Conservation (phyloP, 2,888 invertebrate species). For the Pecten maximus region DNA sequence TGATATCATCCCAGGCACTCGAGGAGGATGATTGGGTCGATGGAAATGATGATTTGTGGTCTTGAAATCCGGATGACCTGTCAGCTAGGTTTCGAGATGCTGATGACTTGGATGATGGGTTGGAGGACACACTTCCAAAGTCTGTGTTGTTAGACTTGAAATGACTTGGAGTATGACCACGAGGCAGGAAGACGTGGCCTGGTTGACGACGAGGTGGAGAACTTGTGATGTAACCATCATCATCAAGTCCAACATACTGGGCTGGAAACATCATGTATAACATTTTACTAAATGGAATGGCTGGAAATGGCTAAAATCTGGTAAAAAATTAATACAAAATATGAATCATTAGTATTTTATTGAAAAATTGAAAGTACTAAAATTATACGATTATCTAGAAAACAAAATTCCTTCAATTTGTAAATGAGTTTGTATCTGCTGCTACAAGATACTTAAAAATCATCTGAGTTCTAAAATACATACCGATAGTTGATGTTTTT, state of each 20-base stretch:
- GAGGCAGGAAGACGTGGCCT: neutral
- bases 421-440: too few species aligned
- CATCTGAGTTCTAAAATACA: too few species aligned
- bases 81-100: neutral
- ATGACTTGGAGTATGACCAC: neutral
- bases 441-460: too few species aligned
- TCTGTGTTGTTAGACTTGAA: neutral
- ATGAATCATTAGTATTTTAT: too few species aligned
- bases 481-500: too few species aligned
- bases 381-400: too few species aligned
- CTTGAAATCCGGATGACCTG: neutral
- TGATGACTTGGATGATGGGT: neutral
- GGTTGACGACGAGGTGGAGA: conserved; percentile 31
- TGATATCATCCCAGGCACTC: neutral
- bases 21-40: neutral
- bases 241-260: neutral
- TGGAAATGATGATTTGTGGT: neutral
- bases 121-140: too few species aligned
- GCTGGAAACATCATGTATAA: neutral
- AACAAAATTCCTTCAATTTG: too few species aligned
- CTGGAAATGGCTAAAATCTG: too few species aligned
- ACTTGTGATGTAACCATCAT: neutral
- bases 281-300: neutral
- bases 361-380: too few species aligned
- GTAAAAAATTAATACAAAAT: too few species aligned